Evolutionary conservation across 1,140 invertebrate species (phyloP), one percentile per base, ranked within the genome.

Genomic region (Drosophila nikananu): DNA sequence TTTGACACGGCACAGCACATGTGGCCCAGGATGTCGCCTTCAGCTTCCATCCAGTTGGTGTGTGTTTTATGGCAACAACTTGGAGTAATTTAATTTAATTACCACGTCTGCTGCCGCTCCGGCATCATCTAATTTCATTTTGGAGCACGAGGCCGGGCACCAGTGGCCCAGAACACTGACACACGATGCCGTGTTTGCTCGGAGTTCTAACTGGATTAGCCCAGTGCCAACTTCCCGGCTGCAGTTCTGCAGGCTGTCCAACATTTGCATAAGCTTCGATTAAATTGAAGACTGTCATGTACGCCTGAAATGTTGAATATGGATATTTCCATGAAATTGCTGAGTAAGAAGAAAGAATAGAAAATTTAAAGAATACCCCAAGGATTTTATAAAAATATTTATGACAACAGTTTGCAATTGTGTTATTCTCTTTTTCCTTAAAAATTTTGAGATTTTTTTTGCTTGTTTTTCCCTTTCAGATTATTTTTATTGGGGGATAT

Each of bases 61-160:
- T 54, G 60, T 59, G 57, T 72, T 83, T 66, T 75, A 73, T 80
- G 76, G 73, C 80, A 87, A 86, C 76, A 87, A 86, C 76, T 86
- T 68, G 66, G 51, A 71, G 79, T 84, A 89, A 82, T 89, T 81
- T 84, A 87, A 87, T 87, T 87, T 75, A 89, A 87, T 87, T 83
- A 87, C 66, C 64, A 80, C 49, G 77, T 81, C 77, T 84, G 75
- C 37, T 51, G 64, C 60, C 49, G 49, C 67, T 60, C 30, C 63
- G 51, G 49, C 72, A 79, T 71, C 71, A 87, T 77, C 77, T 89
- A 87, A 84, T 87, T 89, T 81, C 68, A 87, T 87, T 89, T 78
- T 49, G 52, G 6, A 32, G 30, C 39, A 17, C 17, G 27, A 51
- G 60, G 52, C 48, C 46, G 21, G 46, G 68, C 59, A 78, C 60